These are phyloP conservation scores for Amiota communis DNA, from an alignment of 2,888 invertebrate genomes.

Conservation along the genomic window DNA sequence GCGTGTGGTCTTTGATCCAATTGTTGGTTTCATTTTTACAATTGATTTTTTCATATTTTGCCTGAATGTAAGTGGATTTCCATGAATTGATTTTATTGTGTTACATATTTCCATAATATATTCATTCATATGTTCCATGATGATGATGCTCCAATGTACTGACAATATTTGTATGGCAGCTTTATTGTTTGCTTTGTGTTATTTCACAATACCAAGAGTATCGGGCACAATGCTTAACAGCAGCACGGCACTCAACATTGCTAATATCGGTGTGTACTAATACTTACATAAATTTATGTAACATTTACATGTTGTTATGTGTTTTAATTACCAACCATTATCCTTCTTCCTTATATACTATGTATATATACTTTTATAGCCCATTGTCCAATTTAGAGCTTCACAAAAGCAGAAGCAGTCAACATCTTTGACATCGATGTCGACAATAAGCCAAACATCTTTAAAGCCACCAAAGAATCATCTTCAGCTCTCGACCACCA, in stretches of 20 bases:
- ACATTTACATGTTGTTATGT: neutral
- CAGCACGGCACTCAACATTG: slow-evolving; percentile 34
- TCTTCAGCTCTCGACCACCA: slow-evolving; percentile 47
- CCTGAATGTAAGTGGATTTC: slow-evolving; percentile 79
- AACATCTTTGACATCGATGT: neutral
- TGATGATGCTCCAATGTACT: neutral
- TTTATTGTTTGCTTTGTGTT: slow-evolving; percentile 87
- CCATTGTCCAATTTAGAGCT: slow-evolving; percentile 50
- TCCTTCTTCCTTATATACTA: no score
- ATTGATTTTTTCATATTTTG: slow-evolving; percentile 84
- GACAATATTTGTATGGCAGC: slow-evolving; percentile 74
- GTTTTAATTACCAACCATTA: no score
- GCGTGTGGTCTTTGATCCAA: slow-evolving; percentile 82
- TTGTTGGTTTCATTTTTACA: slow-evolving; percentile 83
- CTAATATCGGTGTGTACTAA: slow-evolving; percentile 19
- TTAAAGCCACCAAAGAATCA: slow-evolving; percentile 38
- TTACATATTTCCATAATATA: neutral
- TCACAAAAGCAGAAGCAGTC: slow-evolving; percentile 51
- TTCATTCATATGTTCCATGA: neutral
- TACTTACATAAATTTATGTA: slow-evolving; percentile 1
- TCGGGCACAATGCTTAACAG: slow-evolving; percentile 74
- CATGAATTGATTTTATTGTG: slow-evolving; percentile 13
- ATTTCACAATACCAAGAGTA: slow-evolving; percentile 91
- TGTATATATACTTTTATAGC: slow-evolving; percentile 35
- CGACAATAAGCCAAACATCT: neutral